Conservation (phyloP, 2,113 vertebrate species). For the Macroglossus sobrinus region DNA sequence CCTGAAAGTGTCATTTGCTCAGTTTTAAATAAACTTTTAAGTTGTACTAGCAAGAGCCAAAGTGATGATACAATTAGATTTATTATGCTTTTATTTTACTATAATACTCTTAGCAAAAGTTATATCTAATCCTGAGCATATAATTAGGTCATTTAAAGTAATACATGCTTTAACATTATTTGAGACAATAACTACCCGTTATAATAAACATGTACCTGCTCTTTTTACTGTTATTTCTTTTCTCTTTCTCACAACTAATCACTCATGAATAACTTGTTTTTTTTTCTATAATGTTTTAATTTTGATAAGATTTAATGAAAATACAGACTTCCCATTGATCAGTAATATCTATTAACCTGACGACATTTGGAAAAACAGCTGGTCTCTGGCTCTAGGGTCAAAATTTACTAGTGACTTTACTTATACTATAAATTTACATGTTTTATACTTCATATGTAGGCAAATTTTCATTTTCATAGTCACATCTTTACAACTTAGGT, state of each 20-base stretch:
- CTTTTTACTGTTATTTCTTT: background rate
- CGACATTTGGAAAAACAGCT: background rate
- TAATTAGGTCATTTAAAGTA: background rate
- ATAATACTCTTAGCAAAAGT: conserved; percentile 38
- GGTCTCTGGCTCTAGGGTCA: background rate
- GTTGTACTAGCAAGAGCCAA: background rate
- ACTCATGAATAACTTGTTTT: background rate
- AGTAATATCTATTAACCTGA: background rate
- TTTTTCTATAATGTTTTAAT: conserved; percentile 35
- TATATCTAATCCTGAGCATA: background rate
- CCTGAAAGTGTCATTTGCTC: background rate
- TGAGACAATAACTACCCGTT: conserved; percentile 28
- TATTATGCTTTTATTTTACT: conserved; percentile 56
- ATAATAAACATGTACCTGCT: background rate
- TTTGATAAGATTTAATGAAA: conserved; percentile 17
- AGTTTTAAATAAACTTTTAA: conserved; percentile 47
- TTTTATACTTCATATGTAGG: background rate
- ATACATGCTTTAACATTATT: background rate
- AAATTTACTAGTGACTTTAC: background rate
- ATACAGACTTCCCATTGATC: background rate
- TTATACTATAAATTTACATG: background rate
- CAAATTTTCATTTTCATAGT: background rate
- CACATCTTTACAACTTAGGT: background rate
- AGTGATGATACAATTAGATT: conserved; percentile 24
- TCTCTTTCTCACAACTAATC: background rate